Evolutionary conservation across 2,888 invertebrate genomes (phyloP).

Genomic region (Dromius quadrimaculatus): DNA sequence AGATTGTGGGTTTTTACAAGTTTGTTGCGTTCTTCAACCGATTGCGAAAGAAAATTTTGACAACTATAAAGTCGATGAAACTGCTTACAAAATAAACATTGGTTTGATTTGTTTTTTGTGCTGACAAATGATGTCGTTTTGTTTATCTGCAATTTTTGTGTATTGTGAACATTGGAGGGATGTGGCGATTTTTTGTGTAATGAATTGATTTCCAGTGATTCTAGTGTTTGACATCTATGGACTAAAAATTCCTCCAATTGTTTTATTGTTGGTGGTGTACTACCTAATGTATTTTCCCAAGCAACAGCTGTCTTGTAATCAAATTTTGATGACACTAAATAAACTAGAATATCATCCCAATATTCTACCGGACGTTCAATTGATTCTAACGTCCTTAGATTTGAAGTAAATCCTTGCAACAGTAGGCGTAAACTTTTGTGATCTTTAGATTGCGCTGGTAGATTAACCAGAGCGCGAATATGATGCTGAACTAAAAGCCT

Average conservation of each 20-base stretch:
- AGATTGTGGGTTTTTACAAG: not conserved
- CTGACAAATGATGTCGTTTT: no score
- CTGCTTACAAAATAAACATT: not conserved
- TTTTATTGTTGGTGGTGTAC: not conserved
- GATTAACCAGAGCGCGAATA: no score
- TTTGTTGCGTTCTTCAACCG: not conserved
- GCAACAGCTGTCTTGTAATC: not conserved
- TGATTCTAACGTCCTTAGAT: no score
- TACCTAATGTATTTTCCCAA: not conserved
- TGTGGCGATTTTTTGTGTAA: not conserved
- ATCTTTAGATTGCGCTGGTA: no score
- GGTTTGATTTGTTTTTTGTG: no score
- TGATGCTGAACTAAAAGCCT: no score
- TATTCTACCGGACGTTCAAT: not conserved
- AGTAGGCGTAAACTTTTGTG: no score
- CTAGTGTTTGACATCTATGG: not conserved
- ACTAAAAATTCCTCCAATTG: not conserved
- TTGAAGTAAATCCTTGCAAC: no score
- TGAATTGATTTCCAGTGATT: not conserved
- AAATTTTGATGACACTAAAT: not conserved
- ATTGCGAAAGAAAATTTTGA: no score
- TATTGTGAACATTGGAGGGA: no score
- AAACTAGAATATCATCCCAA: not conserved
- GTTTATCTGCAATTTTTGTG: no score
- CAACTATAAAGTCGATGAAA: not conserved